These are phyloP conservation scores for Calliscelio sp. DNA, from an alignment of 2,888 invertebrate species.

Conservation along the genomic window DNA sequence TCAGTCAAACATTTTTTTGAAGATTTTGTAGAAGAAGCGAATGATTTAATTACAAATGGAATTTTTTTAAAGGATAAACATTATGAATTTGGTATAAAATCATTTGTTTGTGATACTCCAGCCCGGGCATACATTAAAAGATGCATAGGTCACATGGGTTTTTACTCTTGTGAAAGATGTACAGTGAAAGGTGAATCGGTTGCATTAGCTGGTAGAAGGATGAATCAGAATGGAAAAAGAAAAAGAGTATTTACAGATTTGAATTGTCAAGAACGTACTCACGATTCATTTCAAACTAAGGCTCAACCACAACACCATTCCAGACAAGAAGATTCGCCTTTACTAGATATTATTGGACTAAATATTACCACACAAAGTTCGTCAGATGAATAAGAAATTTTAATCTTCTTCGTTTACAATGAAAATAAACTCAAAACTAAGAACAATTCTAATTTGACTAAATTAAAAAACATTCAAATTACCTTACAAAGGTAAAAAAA, in stretches of 20 bases:
- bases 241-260: constrained; percentile 53
- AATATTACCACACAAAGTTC: no score
- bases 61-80: constrained; percentile 7
- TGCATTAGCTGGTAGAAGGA: not conserved
- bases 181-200: constrained; percentile 27
- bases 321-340: no score
- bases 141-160: constrained; percentile 47
- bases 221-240: constrained; percentile 4
- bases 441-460: no score
- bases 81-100: constrained; percentile 28
- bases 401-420: no score
- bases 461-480: no score
- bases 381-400: no score
- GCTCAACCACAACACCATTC: constrained; percentile 49
- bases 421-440: no score
- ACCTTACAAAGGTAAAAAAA: no score
- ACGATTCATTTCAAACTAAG: constrained; percentile 46
- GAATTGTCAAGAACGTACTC: constrained; percentile 23
- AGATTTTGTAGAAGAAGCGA: constrained; percentile 39
- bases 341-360: constrained; percentile 34
- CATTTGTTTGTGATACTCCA: constrained; percentile 32
- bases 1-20: constrained; percentile 27
- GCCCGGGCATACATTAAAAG: constrained; percentile 41
- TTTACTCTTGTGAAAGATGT: constrained; percentile 44
- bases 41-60: constrained; percentile 32